Evolutionary conservation across 2,113 vertebrate genomes (phyloP).

Genomic region (Menidia beryllina): DNA sequence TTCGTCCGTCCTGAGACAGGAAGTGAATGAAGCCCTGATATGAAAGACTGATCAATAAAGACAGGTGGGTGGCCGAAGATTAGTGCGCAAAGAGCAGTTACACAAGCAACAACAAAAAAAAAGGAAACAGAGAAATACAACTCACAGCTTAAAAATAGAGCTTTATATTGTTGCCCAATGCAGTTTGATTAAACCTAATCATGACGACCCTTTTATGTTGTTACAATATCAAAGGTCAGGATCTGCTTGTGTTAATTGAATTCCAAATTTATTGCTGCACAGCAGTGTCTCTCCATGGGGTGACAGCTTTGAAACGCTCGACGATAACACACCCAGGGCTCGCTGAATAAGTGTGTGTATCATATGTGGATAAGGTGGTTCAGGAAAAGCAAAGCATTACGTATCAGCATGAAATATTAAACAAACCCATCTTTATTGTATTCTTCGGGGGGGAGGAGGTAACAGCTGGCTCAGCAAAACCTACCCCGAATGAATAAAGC

Average conservation of each 20-base stretch:
- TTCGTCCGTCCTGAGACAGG: slow-evolving; percentile 50
- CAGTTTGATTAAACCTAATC: slow-evolving; percentile 20
- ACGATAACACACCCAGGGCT: slow-evolving; percentile 46
- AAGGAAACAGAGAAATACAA: neutral
- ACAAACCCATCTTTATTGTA: slow-evolving; percentile 43
- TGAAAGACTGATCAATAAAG: slow-evolving; percentile 45
- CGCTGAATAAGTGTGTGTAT: slow-evolving; percentile 29
- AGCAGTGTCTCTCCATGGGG: slow-evolving; percentile 29
- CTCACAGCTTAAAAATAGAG: neutral
- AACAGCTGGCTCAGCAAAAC: slow-evolving; percentile 32
- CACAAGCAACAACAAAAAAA: neutral
- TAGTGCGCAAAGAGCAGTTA: slow-evolving; percentile 4
- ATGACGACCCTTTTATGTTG: slow-evolving; percentile 10
- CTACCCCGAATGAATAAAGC: neutral
- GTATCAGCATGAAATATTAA: slow-evolving; percentile 38
- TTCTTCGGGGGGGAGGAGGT: slow-evolving; percentile 1
- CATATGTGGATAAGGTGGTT: slow-evolving; percentile 31
- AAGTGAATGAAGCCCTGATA: slow-evolving; percentile 18
- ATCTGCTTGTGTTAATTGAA: slow-evolving; percentile 63
- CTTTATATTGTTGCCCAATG: slow-evolving; percentile 2
- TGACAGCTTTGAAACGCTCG: slow-evolving; percentile 47
- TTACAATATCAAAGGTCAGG: slow-evolving; percentile 52
- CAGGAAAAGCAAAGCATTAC: slow-evolving; percentile 25
- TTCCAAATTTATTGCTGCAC: slow-evolving; percentile 44
- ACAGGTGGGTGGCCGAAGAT: slow-evolving; percentile 11